These are phyloP conservation scores for Sandelia bainsii DNA, from an alignment of 2,797 vertebrate species.

Conservation along the genomic window DNA sequence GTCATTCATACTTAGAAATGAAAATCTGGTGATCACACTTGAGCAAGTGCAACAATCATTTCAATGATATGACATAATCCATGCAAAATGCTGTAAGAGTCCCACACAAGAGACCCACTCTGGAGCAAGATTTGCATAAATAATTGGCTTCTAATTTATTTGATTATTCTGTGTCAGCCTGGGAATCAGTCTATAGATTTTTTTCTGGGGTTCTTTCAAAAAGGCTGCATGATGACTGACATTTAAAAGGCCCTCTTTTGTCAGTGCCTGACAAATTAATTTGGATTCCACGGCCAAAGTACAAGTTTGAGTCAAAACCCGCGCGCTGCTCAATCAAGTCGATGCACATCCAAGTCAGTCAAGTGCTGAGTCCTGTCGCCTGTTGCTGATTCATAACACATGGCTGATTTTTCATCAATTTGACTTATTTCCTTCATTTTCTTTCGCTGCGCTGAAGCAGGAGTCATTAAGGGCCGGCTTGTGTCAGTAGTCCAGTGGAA, in stretches of 20 bases:
- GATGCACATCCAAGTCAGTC: conserved; percentile 45
- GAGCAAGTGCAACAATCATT: too few relatives aligned
- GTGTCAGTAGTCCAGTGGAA: conserved; percentile 21
- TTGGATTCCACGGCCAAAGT: conserved; percentile 34
- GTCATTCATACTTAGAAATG: too few relatives aligned
- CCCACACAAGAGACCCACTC: not conserved
- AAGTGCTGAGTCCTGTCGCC: conserved; percentile 3
- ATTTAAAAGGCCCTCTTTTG: conserved; percentile 35
- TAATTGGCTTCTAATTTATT: not conserved
- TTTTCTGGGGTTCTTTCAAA: conserved; percentile 18
- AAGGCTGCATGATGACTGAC: conserved; percentile 32
- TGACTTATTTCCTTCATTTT: conserved; percentile 45
- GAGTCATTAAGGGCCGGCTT: conserved; percentile 13
- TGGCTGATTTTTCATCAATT: conserved; percentile 31
- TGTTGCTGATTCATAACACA: conserved; percentile 38
- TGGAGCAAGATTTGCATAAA: conserved; percentile 3
- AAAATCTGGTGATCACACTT: too few relatives aligned
- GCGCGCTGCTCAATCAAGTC: conserved; percentile 29
- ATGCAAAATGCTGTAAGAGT: not conserved
- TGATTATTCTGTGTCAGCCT: not conserved
- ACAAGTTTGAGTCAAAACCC: conserved; percentile 35
- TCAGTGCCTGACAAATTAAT: conserved; percentile 55
- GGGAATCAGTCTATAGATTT: conserved; percentile 24
- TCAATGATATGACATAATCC: not conserved
- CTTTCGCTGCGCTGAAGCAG: conserved; percentile 16